Evolutionary conservation across 2,888 invertebrate genomes (phyloP), one percentile per base, ranked within the genome.

Genomic region (Tanaodytes sp.): DNA sequence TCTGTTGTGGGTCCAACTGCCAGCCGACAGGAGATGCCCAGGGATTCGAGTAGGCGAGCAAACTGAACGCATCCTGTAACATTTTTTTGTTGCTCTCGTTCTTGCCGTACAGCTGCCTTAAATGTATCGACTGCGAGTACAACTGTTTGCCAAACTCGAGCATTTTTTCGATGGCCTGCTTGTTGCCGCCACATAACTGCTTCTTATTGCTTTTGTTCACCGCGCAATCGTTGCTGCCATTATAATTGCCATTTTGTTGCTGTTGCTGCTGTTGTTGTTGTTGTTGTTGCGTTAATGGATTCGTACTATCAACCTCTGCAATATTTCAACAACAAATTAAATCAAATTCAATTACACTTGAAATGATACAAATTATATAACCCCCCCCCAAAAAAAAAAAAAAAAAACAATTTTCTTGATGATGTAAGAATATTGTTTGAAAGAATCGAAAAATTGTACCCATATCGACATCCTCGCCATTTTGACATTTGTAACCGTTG

Each of bases 11-110:
- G 86, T 96, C 93, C 79, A 98, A 88, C 86, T 97, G 96, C 93
- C 95, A 96, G 69, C 97, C 97, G 70, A 98, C 93, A 14, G 97
- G 97, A 86, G 97, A 97, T 82, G 92, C 92, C 96, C 96, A 97
- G 23, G 98, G 98, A 88, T 98, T 97, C 78, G 96, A 93, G 87
- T 98, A 98, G 46, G 98, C 98, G 83, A 98, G 88, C 83, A 98
- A 89, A 88, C 97, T 97, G 89, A 98, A 98, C 82, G 98, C 98
- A 87, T 98, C 95, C 93, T 97, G 88, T 65, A 98, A 88, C 93
- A 97, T 95, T 87, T 95, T 93, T 85, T 95, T 94, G 86, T 95
- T 94, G 71, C 88, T 88, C 80, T 92, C 92, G 86, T 90, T 92
- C 84, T 93, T 93, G 73, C 92, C 92, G 82, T 92, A 91, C 80